Evolutionary conservation across 2,797 vertebrate genomes (phyloP).

Genomic region (Morus bassanus): DNA sequence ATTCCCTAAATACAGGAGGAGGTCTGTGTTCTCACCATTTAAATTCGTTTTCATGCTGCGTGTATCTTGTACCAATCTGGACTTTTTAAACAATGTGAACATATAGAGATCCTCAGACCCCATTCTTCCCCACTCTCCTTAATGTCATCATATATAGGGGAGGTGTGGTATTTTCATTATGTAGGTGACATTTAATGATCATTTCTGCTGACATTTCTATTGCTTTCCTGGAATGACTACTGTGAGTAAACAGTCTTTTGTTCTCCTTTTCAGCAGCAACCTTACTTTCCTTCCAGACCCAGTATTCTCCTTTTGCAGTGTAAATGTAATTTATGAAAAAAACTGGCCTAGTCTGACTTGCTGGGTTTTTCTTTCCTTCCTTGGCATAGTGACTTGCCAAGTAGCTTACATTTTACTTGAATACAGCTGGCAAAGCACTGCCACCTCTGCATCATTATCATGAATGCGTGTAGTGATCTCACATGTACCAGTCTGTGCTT

Average conservation of each 20-base stretch:
- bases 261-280: not conserved
- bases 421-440: slow-evolving; percentile 40
- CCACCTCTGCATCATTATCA: not conserved
- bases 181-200: slow-evolving; percentile 36
- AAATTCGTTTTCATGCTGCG: slow-evolving; percentile 35
- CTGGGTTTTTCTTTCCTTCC: not conserved
- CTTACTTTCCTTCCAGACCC: not conserved
- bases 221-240: not conserved
- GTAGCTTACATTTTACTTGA: slow-evolving; percentile 12
- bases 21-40: slow-evolving; percentile 15
- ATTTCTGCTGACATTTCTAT: slow-evolving; percentile 26
- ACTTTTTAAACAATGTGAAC: not conserved
- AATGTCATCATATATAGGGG: not conserved
- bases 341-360: not conserved
- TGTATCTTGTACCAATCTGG: slow-evolving; percentile 5
- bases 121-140: not conserved
- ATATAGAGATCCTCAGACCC: not conserved
- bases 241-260: slow-evolving; percentile 57
- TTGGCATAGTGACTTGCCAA: slow-evolving; percentile 26
- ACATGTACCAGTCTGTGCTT: not conserved
- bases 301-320: not conserved
- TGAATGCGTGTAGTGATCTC: slow-evolving; percentile 37
- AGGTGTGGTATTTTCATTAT: slow-evolving; percentile 10
- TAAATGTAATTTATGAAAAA: slow-evolving; percentile 32
- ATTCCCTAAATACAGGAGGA: slow-evolving; percentile 1